These are phyloP conservation scores for Candidula unifasciata DNA, from an alignment of 2,888 invertebrate genomes.

Conservation along the genomic window DNA sequence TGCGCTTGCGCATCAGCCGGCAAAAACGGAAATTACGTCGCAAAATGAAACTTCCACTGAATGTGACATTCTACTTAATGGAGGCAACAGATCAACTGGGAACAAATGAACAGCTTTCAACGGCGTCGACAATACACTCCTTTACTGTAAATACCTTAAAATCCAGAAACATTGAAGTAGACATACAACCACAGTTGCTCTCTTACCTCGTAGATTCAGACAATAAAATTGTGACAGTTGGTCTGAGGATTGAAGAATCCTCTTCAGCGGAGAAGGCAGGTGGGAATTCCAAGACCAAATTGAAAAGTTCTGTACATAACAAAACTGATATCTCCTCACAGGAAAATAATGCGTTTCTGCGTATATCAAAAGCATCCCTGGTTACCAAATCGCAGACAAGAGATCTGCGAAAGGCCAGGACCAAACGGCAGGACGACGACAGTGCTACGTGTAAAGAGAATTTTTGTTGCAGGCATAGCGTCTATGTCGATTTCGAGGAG, in stretches of 20 bases:
- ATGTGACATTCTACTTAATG: background rate
- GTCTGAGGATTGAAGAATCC: background rate
- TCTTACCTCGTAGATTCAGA: constrained; percentile 16
- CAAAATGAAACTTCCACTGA: background rate
- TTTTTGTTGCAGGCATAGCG: constrained; percentile 23
- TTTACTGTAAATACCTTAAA: background rate
- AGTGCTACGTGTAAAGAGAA: background rate
- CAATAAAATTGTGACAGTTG: background rate
- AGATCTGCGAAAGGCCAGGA: background rate
- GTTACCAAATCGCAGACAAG: background rate
- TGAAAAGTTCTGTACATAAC: background rate
- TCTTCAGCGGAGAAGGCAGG: background rate
- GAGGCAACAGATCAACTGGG: background rate
- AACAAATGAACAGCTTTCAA: background rate
- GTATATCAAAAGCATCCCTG: background rate
- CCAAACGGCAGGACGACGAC: background rate
- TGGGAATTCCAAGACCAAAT: background rate
- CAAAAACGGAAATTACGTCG: constrained; percentile 1
- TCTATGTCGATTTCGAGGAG: constrained; percentile 23
- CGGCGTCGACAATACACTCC: background rate
- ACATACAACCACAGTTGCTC: background rate
- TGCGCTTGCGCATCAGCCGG: constrained; percentile 30
- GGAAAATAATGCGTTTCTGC: background rate
- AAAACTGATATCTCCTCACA: no score
- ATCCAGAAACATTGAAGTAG: background rate